These are phyloP conservation scores for Hyperoplus immaculatus DNA, from an alignment of 2,797 vertebrate species.

Conservation along the genomic window DNA sequence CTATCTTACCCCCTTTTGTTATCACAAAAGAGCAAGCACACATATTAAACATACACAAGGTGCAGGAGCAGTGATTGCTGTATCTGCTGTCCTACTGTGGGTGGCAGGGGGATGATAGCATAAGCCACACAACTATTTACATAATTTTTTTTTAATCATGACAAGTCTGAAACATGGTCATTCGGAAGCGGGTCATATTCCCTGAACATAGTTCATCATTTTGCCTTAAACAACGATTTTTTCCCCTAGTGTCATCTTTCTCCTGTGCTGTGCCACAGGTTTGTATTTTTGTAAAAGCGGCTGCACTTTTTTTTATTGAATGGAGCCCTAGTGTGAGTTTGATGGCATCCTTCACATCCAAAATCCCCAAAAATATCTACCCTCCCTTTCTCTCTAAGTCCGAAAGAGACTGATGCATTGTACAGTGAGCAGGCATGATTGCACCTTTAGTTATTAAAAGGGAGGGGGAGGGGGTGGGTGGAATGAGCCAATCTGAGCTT, in stretches of 20 bases:
- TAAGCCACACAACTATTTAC: slow-evolving; percentile 77
- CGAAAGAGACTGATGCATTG: slow-evolving; percentile 44
- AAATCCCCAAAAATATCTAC: slow-evolving; percentile 35
- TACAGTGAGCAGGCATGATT: slow-evolving; percentile 46
- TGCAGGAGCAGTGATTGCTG: slow-evolving; percentile 77
- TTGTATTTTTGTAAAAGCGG: slow-evolving; percentile 20
- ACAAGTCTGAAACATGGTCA: slow-evolving; percentile 70
- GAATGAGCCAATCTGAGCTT: slow-evolving; percentile 79
- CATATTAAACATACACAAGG: slow-evolving; percentile 77
- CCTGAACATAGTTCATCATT: slow-evolving; percentile 44
- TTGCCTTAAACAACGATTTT: slow-evolving; percentile 22
- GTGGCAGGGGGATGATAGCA: slow-evolving; percentile 76
- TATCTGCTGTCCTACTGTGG: slow-evolving; percentile 77
- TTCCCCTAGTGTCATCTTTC: slow-evolving; percentile 20
- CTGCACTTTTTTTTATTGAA: slow-evolving; percentile 18
- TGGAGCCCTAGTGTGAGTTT: slow-evolving; percentile 19
- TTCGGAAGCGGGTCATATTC: slow-evolving; percentile 51
- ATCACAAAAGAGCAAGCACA: slow-evolving; percentile 76
- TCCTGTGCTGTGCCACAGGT: slow-evolving; percentile 15
- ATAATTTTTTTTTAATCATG: slow-evolving; percentile 77
- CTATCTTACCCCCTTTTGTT: slow-evolving; percentile 52
- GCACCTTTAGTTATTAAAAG: slow-evolving; percentile 70
- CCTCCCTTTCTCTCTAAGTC: slow-evolving; percentile 3
- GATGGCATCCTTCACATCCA: slow-evolving; percentile 11
- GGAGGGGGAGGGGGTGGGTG: slow-evolving; percentile 44